Conservation (phyloP, 2,113 vertebrate genomes). For the Pedionomus torquatus region DNA sequence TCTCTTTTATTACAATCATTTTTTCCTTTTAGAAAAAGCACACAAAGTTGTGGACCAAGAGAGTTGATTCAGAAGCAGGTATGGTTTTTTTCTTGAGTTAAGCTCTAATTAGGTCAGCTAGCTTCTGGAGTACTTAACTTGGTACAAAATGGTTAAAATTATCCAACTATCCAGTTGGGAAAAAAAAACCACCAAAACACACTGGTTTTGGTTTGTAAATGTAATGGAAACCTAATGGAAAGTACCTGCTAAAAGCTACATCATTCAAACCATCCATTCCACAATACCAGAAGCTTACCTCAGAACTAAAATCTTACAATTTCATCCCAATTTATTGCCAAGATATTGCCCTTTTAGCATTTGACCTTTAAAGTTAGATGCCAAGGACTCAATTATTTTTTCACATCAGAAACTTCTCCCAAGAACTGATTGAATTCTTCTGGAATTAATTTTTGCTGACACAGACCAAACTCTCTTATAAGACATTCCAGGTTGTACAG, state of each 20-base stretch:
- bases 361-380: conserved; percentile 72
- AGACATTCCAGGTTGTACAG: background rate
- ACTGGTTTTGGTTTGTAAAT: background rate
- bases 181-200: background rate
- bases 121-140: background rate
- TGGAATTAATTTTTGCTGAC: conserved; percentile 55
- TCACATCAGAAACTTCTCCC: conserved; percentile 68
- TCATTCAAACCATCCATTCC: conserved; percentile 44
- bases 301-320: conserved; percentile 48
- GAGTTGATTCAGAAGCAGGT: rapidly evolving
- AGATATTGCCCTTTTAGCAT: conserved; percentile 71
- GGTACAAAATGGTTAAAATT: background rate
- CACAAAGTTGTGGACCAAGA: background rate
- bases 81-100: background rate
- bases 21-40: background rate
- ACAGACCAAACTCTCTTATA: background rate
- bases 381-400: conserved; percentile 79
- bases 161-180: background rate
- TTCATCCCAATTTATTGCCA: conserved; percentile 71
- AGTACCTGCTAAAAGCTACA: conserved; percentile 1
- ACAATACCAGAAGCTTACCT: background rate
- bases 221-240: background rate
- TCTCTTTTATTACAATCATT: background rate
- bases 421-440: conserved; percentile 72
- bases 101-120: background rate